Evolutionary conservation across 2,888 invertebrate genomes (phyloP).

Genomic region (Matsumyia berberina): DNA sequence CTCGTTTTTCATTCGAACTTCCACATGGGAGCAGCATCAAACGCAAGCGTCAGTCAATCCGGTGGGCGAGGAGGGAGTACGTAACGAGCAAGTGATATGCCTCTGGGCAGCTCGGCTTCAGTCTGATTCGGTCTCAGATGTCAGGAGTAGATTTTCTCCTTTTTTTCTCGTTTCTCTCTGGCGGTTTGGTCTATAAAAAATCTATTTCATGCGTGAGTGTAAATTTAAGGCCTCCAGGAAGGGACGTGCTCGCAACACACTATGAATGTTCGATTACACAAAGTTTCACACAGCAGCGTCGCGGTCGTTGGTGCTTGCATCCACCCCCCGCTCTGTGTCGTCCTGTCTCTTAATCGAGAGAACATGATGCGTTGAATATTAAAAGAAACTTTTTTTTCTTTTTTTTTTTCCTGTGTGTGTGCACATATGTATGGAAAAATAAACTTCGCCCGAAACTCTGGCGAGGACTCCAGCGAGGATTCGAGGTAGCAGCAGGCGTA

Average conservation of each 20-base stretch:
- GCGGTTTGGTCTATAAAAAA: conserved; percentile 56
- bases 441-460: conserved; percentile 21
- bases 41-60: conserved; percentile 11
- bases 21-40: conserved; percentile 45
- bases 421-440: background rate
- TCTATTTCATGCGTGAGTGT: conserved; percentile 75
- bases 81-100: conserved; percentile 53
- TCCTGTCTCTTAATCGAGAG: conserved; percentile 59
- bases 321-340: background rate
- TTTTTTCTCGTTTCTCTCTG: no score
- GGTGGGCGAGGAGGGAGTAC: background rate
- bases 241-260: conserved; percentile 51
- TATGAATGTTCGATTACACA: conserved; percentile 51
- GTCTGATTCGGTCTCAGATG: conserved; percentile 55
- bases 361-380: conserved; percentile 73
- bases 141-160: conserved; percentile 30
- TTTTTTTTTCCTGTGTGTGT: background rate
- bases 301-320: background rate
- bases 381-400: conserved; percentile 30
- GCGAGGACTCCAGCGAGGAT: conserved; percentile 13
- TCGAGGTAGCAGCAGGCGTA: conserved; percentile 2
- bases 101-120: conserved; percentile 64
- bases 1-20: conserved; percentile 65
- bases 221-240: no score
- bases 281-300: conserved; percentile 32